Base-by-base conservation (phyloP, 2,797 vertebrate species). In the Platyrinchus mystaceus region DNA sequence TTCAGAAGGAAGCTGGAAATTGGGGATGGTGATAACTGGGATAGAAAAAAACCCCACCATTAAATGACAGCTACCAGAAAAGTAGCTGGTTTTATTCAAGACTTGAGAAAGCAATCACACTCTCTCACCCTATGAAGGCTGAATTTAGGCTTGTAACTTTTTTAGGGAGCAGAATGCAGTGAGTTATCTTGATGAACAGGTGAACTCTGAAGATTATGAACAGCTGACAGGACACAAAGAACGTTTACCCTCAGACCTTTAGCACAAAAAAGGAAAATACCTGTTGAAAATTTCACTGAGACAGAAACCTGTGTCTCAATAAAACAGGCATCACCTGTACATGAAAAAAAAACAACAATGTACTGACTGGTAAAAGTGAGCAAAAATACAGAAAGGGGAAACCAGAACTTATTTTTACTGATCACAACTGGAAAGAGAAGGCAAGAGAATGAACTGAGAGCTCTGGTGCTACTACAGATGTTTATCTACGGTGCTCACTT, bases 41-140 rank as follows among this genome's bases (percentile, higher is more conserved):
- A 50, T 44, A 30, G 43, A 44, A 74, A 85, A 46, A 17, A 20
- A 3, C 0, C 0, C 0, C 41, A 62, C 8, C 9, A 30, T 41
- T 21, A 77, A 68, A 22, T 28, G 9, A 64, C 0, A 62, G 37
- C 6, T 58, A 24, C 34, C 15, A n/a, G 32, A 17, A 27, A 77
- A 92, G n/a, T 0, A 85, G 24, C 28, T 44, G 11, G 6, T 43
- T 87, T 47, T 63, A 68, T 32, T 60, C 34, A 34, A 39, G 32
- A 39, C 37, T 43, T 62, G 19, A 76, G 56, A 36, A 86, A 50
- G 9, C 13, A 58, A 17, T 47, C 58, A 41, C 2, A 0, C 36
- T 37, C 32, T 50, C 22, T 50, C 6, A 1, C 10, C 26, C 53
- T 14, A 9, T 7, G 12, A 39, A 64, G n/a, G 50, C 20, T 4